These are phyloP conservation scores for Ctenosaura bakeri DNA, from an alignment of 2,797 vertebrate genomes.

Conservation along the genomic window DNA sequence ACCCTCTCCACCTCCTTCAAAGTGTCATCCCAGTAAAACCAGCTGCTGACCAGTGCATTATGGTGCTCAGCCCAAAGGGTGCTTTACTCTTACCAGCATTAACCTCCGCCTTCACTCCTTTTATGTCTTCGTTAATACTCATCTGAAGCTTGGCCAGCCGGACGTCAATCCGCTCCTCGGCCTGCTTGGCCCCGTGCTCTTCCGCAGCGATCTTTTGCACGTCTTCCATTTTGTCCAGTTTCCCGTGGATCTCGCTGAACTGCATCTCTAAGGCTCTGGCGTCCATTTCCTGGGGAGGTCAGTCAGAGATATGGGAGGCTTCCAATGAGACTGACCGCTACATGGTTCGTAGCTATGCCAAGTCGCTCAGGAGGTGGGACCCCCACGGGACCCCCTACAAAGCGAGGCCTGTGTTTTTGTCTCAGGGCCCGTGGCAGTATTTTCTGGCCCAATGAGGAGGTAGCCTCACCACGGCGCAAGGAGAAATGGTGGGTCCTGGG, in stretches of 20 bases:
- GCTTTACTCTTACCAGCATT: constrained; percentile 79
- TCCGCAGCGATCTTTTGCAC: constrained; percentile 78
- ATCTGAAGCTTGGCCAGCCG: constrained; percentile 79
- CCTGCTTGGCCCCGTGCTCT: constrained; percentile 68
- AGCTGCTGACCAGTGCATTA: background rate
- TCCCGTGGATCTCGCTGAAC: constrained; percentile 80
- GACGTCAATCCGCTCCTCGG: constrained; percentile 79
- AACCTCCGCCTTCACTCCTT: constrained; percentile 82
- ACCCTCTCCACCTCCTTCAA: no score
- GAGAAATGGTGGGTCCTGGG: no score
- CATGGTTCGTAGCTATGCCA: background rate
- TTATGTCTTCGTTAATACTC: constrained; percentile 80
- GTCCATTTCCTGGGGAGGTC: constrained; percentile 74
- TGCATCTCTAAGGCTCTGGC: constrained; percentile 79
- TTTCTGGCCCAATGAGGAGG: background rate
- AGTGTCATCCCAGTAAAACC: no score
- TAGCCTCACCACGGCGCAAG: background rate
- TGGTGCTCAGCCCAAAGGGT: constrained; percentile 2
- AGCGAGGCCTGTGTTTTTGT: background rate
- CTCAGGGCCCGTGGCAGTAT: background rate
- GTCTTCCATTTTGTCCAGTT: constrained; percentile 81
- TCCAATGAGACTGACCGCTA: no score
- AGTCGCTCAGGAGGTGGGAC: background rate
- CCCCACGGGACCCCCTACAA: background rate
- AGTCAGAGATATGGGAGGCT: constrained; percentile 35